Evolutionary conservation across 2,113 vertebrate species (phyloP), one percentile per base, ranked within the genome.

Genomic region (Martes martes): DNA sequence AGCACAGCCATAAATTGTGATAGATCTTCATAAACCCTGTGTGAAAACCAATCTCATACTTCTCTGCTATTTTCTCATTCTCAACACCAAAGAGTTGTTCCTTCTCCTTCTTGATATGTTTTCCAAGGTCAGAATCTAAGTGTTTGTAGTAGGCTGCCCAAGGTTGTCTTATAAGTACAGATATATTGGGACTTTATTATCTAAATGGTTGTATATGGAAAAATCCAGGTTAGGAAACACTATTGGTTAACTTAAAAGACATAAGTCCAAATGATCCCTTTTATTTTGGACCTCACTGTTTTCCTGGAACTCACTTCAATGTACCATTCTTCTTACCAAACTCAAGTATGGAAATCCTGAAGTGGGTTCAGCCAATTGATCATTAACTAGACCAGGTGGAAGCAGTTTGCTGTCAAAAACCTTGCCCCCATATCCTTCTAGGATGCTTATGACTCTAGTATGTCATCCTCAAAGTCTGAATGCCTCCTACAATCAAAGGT

Each of bases 251-350:
- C 9, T 82, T 71, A 36, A 8, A 85, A 69, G 39, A 71, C 1
- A 0, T 14, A 88, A 55, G 3, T 67, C 45, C 42, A 50, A 76
- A 69, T 28, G 28, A 81, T 89, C 1, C 2, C 4, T 82, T 95
- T 95, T 26, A 45, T 76, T 94, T 94, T 89, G 36, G n/a, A 93
- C 11, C n/a, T 94, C 91, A 4, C 24, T 95, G 6, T 82, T 97
- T 96, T 93, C 78, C 85, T 80, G 65, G 81, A 93, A 67, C 47
- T 82, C 14, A 21, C 74, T 78, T 94, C 13, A 36, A 4, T 91
- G 16, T 85, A 55, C 73, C 52, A 79, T 39, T 81, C 92, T 89
- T 81, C 50, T 45, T 95, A 59, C 71, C 78, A 96, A 96, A 74
- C 71, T 59, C 76, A 87, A 85, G 52, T 28, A 79, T 6, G 36